Evolutionary conservation across 2,888 invertebrate genomes (phyloP), one percentile per base, ranked within the genome.

Genomic region (Tetragonula carbonaria): DNA sequence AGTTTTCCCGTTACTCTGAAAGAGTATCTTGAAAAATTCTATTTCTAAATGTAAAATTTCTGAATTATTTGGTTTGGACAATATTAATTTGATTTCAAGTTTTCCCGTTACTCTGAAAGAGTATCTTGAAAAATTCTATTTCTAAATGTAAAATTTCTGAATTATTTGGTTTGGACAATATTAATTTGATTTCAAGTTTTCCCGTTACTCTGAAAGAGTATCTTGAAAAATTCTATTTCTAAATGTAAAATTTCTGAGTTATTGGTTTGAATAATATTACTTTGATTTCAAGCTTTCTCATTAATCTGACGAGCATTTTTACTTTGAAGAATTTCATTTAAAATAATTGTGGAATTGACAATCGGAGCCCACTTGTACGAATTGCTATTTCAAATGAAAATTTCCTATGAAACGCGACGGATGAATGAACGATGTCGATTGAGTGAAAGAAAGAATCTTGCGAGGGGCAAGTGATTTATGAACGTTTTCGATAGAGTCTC

Each of bases 351-450:
- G 28, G 16, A 18, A 8, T n/a, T 14, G n/a, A 14, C 14, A 13
- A 45, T 6, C 21, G 13, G 14, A 21, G 28, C 21, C 33, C 6
- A 11, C 16, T 21, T 33, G 21, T 21, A 4, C 4, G 38, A 21
- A 21, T 38, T 38, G 14, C 0, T n/a, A 33, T 14, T 45, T n/a
- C 4, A 45, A n/a, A n/a, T 6, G n/a, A 28, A 50, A 4, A 21
- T 73, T 14, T 78, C 63, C 28, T 62, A 62, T 68, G 23, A 23
- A 45, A 33, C 23, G 16, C 28, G 8, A 8, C 21, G n/a, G 65
- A 73, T 70, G 79, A 86, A 82, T 81, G 57, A 75, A 81, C 55
- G 67, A 87, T 84, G 80, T 67, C 33, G 68, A 81, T 84, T 72
- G 59, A 63, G 21, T 45, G 28, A 28, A 67, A 50, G 63, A 72